Evolutionary conservation across 1,140 invertebrate genomes (phyloP).

Genomic region (Trichomalopsis sarcophagae): DNA sequence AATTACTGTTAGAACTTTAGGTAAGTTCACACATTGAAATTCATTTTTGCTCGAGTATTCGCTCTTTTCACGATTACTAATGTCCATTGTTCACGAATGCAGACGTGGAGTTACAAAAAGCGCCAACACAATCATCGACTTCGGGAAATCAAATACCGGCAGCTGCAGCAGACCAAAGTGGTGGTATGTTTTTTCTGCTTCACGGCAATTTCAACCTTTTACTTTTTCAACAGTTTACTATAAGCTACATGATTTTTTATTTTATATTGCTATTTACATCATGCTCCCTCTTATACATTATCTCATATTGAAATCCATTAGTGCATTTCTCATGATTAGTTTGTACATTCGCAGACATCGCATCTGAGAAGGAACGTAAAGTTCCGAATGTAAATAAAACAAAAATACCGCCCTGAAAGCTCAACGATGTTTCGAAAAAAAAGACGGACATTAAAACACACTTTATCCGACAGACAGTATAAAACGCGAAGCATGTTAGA

Average conservation of each 20-base stretch:
- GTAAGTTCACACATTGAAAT: slow-evolving; percentile 77
- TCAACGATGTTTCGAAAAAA: background rate
- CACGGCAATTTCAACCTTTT: background rate
- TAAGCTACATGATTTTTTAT: background rate
- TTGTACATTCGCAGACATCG: background rate
- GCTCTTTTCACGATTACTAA: background rate
- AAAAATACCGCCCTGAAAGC: background rate
- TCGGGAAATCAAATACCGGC: slow-evolving; percentile 62
- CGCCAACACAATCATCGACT: slow-evolving; percentile 66
- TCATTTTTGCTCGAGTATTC: no score
- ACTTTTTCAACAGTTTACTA: background rate
- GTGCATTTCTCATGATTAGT: background rate
- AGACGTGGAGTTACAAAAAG: slow-evolving; percentile 66
- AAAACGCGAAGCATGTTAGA: slow-evolving; percentile 2
- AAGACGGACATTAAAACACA: background rate
- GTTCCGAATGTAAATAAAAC: no score
- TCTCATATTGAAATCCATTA: background rate
- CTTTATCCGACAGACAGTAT: background rate
- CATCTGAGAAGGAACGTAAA: background rate
- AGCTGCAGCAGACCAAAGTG: slow-evolving; percentile 68
- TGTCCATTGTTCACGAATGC: slow-evolving; percentile 12
- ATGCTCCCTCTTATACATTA: background rate
- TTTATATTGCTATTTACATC: slow-evolving; percentile 7
- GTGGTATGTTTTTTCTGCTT: slow-evolving; percentile 59
- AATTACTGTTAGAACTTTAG: slow-evolving; percentile 91